Conservation (phyloP, 1,140 invertebrate genomes). For the Scaptomyza pallida region DNA sequence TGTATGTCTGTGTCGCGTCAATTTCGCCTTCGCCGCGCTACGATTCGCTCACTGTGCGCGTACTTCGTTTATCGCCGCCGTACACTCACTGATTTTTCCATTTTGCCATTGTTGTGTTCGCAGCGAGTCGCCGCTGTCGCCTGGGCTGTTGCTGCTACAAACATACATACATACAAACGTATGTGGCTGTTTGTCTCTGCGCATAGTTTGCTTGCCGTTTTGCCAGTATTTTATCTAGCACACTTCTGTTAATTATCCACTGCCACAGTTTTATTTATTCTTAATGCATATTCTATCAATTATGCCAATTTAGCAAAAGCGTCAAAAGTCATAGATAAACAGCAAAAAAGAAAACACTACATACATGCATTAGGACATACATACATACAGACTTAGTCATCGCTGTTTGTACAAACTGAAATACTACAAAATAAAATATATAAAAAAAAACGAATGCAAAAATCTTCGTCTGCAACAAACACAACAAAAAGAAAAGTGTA, state of each 20-base stretch:
- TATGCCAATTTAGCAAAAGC: slow-evolving; percentile 38
- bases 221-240: slow-evolving; percentile 32
- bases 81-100: slow-evolving; percentile 50
- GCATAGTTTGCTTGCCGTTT: slow-evolving; percentile 31
- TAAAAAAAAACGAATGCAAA: slow-evolving; percentile 7
- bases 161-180: neutral
- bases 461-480: slow-evolving; percentile 16
- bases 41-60: slow-evolving; percentile 27
- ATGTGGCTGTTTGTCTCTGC: slow-evolving; percentile 3
- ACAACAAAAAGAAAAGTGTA: slow-evolving; percentile 47
- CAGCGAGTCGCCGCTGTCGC: slow-evolving; percentile 26
- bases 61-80: slow-evolving; percentile 50
- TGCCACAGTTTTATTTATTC: slow-evolving; percentile 15
- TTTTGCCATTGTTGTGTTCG: slow-evolving; percentile 56
- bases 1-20: slow-evolving; percentile 43
- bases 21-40: slow-evolving; percentile 47
- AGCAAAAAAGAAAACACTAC: neutral
- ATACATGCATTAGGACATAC: slow-evolving; percentile 4
- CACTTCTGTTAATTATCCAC: slow-evolving; percentile 19
- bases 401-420: slow-evolving; percentile 24
- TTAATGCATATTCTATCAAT: slow-evolving; percentile 35
- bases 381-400: slow-evolving; percentile 20
- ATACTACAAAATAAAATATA: neutral
- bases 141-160: slow-evolving; percentile 16
- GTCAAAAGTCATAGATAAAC: slow-evolving; percentile 21